Percentiles rank a stretch among this genome's conserved stretches.
phyloP scores from a whole-genome alignment of 2,888 invertebrate species.

The Tubiluchus corallicola region DNA sequence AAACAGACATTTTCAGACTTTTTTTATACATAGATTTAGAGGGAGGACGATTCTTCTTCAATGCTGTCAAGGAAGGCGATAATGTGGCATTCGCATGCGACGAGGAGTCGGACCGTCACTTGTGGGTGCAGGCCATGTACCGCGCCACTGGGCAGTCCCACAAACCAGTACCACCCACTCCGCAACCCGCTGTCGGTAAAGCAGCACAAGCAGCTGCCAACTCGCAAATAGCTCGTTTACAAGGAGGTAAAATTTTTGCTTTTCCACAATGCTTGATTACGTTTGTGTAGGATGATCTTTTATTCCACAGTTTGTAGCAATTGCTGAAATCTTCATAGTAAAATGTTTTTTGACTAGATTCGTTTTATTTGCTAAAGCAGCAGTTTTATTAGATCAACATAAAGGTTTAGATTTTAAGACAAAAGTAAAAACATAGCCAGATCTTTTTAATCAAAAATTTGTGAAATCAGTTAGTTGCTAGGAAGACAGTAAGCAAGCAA shows the following conservation, averaged over 20 bases:
- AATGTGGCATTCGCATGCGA: constrained; percentile 87
- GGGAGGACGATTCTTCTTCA: constrained; percentile 88
- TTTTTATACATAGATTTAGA: constrained; percentile 47
- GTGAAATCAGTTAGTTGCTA: too few species aligned
- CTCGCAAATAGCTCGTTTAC: constrained; percentile 63
- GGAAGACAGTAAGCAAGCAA: too few species aligned
- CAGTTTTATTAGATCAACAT: too few species aligned
- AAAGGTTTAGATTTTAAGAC: too few species aligned
- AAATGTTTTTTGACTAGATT: neutral
- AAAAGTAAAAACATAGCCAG: too few species aligned
- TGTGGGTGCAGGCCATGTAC: constrained; percentile 99
- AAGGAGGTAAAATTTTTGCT: constrained; percentile 52
- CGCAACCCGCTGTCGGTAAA: constrained; percentile 50
- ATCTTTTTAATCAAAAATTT: too few species aligned
- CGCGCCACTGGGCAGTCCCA: constrained; percentile 98
- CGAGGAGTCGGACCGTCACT: constrained; percentile 89
- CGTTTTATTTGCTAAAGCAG: neutral
- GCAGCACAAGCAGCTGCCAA: constrained; percentile 31
- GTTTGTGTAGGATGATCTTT: neutral
- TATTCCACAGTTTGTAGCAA: neutral
- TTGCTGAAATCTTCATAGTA: neutral
- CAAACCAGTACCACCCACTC: constrained; percentile 77
- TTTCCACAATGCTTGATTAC: too few species aligned
- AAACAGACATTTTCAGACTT: too few species aligned
- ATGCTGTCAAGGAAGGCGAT: constrained; percentile 94